Percentiles rank a stretch among this genome's conserved stretches.
phyloP scores from a whole-genome alignment of 1,140 invertebrate species.

The Musca domestica region DNA sequence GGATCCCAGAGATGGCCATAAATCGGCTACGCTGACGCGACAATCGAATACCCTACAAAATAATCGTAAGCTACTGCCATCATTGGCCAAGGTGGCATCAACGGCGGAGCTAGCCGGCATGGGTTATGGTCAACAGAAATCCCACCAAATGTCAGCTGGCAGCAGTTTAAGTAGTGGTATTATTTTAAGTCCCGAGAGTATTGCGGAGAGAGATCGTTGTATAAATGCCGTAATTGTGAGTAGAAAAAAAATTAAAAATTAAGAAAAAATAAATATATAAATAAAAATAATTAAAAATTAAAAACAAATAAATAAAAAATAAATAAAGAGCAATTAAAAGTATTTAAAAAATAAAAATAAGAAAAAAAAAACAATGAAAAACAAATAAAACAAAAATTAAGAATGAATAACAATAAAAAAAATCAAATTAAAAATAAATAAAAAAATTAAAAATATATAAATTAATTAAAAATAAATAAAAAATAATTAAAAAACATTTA shows the following conservation, averaged over 20 bases:
- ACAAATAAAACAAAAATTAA: too few relatives aligned
- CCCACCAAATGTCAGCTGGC: conserved; percentile 26
- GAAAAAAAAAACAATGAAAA: too few relatives aligned
- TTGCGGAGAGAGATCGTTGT: conserved; percentile 44
- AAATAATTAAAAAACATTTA: too few relatives aligned
- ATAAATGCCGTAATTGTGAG: conserved; percentile 53
- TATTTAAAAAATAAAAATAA: too few relatives aligned
- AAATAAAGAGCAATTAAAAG: too few relatives aligned
- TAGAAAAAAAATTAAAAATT: conserved; percentile 25
- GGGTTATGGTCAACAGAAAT: conserved; percentile 10
- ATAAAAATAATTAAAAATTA: conserved; percentile 10
- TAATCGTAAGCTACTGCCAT: conserved; percentile 24
- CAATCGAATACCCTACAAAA: conserved; percentile 28
- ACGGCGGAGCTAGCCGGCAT: conserved; percentile 20
- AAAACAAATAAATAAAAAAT: too few relatives aligned
- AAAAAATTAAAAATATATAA: too few relatives aligned
- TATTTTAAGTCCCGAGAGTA: conserved; percentile 13
- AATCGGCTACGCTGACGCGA: conserved; percentile 46
- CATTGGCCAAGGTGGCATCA: conserved; percentile 28
- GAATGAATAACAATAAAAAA: too few relatives aligned
- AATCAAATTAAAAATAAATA: too few relatives aligned
- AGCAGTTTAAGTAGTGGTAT: neutral
- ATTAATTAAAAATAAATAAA: too few relatives aligned
- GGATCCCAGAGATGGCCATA: conserved; percentile 30
- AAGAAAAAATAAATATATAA: neutral